Conservation (phyloP, 2,113 vertebrate species). For the Engraulis encrasicolus region DNA sequence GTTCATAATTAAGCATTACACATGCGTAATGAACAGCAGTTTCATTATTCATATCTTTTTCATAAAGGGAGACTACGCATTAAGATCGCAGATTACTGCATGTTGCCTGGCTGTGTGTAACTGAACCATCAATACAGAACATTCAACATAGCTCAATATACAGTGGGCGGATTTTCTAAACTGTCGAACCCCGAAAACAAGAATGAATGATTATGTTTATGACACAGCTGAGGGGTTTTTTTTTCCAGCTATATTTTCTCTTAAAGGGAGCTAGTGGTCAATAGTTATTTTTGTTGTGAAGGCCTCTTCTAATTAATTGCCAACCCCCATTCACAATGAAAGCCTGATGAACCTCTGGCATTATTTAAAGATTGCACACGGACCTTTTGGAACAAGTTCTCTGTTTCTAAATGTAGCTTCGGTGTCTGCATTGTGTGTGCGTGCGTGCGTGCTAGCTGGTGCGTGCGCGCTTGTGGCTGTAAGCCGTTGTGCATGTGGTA, state of each 20-base stretch:
- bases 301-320: background rate
- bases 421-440: too few species aligned
- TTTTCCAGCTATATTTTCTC: background rate
- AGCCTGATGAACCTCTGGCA: background rate
- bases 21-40: too few species aligned
- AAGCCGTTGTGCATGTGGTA: too few species aligned
- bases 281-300: background rate
- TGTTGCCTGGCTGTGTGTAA: background rate
- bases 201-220: background rate
- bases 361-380: background rate
- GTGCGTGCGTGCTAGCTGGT: background rate
- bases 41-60: background rate
- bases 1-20: too few species aligned
- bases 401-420: background rate
- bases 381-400: conserved; percentile 1
- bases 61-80: conserved; percentile 50
- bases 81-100: too few species aligned
- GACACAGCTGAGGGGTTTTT: background rate
- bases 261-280: background rate
- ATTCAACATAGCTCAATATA: background rate
- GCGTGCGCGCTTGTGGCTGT: background rate
- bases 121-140: background rate
- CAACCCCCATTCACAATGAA: background rate
- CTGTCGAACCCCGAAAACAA: background rate
- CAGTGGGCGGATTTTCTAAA: background rate